Base-by-base conservation (phyloP, 1,140 invertebrate species). In the Brachionus asplanchnoidis region DNA sequence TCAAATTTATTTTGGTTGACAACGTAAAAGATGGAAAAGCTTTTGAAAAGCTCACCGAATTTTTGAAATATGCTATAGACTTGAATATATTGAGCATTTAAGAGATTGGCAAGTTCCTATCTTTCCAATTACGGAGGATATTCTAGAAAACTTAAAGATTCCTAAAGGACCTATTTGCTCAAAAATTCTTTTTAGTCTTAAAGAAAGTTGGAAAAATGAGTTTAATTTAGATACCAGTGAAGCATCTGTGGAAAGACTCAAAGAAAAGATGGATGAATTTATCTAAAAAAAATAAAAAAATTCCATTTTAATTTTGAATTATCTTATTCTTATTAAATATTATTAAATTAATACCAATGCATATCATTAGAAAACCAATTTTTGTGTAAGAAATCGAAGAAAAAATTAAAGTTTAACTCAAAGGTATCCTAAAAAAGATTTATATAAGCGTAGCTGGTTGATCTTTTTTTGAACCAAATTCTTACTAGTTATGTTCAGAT, bases 91-190 rank as follows among this genome's bases (percentile, higher is more conserved):
- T 78, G 87, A 93, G 84, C 89, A 93, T 78, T 93, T 97, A 85
- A 89, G 92, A 68, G 89, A 92, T 2, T 98, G 95, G 95, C 86
- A 91, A 36, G 85, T 88, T 23, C 95, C 95, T 0, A 91, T 88
- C 85, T 97, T 97, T 90, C 96, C 95, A 20, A 87, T 98, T 0
- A 93, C 86, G 86, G 96, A 95, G 0, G 89, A 92, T 86, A 91
- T 92, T 75, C 87, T 97, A 0, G 92, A 92, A 85, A 88, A 92
- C 56, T 88, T 91, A 70, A 92, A 93, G n/a, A 91, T 94, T 2
- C 87, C 87, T 17, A 88, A 87, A 78, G 89, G 90, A 53, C 88
- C 88, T 28, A 68, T 88, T 66, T 87, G 90, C 86, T 85, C 87
- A 14, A 87, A 85, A 42, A 87, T 86, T 11, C 85, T 96, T 17